Base-by-base conservation (phyloP, 2,113 vertebrate species). In the Empidonax traillii region DNA sequence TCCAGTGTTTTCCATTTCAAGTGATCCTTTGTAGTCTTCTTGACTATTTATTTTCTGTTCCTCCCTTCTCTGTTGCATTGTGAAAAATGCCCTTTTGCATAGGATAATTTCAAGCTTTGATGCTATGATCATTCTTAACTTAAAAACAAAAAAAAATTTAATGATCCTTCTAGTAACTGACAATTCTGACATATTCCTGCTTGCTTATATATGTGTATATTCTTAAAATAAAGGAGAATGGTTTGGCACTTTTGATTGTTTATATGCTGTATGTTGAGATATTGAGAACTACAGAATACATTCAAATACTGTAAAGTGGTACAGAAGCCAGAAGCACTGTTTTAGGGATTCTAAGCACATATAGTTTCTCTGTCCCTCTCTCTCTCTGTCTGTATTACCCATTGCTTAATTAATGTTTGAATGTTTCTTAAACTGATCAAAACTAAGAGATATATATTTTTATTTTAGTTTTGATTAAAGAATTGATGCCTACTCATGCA, bases 311-410 rank as follows among this genome's bases (percentile, higher is more conserved):
- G 28, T 15, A 3, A 43, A 53, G 24, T 63, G 19, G 9, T 67
- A 23, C 24, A 46, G 75, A 88, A 55, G 18, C 30, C 33, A 59
- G 14, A 87, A 59, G 21, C 19, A 13, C 2, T 75, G 7, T 33
- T 68, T 20, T 16, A 19, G 44, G 39, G 51, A 13, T 82, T 75
- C 28, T 46, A 39, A 43, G 35, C 44, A 68, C 27, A 37, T 55
- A 0, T 0, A 21, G 7, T 19, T 8, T 49, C 16, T 82, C 39
- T 82, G 28, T 14, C 14, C 15, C 17, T 67, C 24, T 5, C 14
- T 58, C 8, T 62, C 71, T 55, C n/a, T 76, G 58, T 86, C 21
- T 31, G 8, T 61, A 27, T 73, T 76, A 28, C 17, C 8, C 10
- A 8, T 49, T 62, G 65, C 33, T 91, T 68, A 71, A n/a, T 61